phyloP scores from a whole-genome alignment of 1,140 invertebrate species.

The Scylla paramamosain region DNA sequence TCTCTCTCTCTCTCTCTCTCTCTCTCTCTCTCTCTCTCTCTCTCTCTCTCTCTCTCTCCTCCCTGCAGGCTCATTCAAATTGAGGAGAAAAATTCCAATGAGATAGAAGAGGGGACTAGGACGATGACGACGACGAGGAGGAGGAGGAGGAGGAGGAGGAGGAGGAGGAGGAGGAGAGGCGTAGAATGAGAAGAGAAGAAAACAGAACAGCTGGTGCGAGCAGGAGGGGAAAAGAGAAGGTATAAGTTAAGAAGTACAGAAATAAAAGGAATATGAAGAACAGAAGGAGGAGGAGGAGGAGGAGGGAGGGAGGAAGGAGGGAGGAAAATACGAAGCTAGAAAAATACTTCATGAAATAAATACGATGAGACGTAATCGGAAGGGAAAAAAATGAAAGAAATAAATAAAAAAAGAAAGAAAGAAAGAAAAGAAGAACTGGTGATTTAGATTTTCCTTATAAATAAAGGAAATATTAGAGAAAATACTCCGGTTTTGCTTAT shows the following conservation, averaged over 20 bases:
- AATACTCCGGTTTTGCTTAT: no score
- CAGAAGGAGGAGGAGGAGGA: no score
- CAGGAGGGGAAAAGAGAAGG: no score
- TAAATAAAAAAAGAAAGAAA: no score
- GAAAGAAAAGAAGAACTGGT: no score
- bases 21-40: slow-evolving; percentile 31
- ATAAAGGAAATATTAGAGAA: no score
- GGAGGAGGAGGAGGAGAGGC: not conserved
- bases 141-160: not conserved
- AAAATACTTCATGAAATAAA: not conserved
- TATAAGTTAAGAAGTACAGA: no score
- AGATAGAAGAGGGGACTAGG: not conserved
- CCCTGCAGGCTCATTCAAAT: not conserved
- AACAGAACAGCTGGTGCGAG: no score
- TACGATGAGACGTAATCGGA: not conserved
- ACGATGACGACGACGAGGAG: not conserved
- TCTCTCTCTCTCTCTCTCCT: slow-evolving; percentile 34
- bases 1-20: slow-evolving; percentile 10
- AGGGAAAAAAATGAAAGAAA: not conserved
- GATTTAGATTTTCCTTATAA: no score
- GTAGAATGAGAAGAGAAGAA: no score
- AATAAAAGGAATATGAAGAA: no score
- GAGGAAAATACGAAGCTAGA: not conserved
- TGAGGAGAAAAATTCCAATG: not conserved
- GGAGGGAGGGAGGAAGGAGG: no score